A percentile compares a stretch with the other conserved stretches of the same genome.
Conservation (phyloP, 2,113 vertebrate genomes). For the Corythornis madagascariensis region DNA sequence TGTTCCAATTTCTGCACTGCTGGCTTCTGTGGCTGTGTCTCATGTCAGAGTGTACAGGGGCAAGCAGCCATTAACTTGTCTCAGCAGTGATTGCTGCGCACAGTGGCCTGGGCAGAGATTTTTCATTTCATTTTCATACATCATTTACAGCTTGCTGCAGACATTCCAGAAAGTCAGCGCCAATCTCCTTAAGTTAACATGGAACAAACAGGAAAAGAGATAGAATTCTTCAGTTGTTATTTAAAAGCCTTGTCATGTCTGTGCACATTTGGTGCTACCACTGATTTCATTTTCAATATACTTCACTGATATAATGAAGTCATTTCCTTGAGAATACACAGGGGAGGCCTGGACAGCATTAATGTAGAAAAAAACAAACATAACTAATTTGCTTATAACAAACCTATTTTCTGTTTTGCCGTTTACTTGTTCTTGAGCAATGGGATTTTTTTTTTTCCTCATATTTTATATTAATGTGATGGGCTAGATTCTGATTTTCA, state of each 20-base stretch:
- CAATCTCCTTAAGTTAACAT: constrained; percentile 56
- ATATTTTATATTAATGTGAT: background rate
- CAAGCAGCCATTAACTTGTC: constrained; percentile 41
- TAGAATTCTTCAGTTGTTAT: constrained; percentile 58
- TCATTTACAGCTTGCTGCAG: constrained; percentile 64
- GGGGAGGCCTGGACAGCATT: constrained; percentile 33
- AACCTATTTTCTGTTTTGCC: constrained; percentile 17
- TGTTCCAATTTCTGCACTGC: background rate
- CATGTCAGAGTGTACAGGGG: constrained; percentile 2
- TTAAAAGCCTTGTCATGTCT: constrained; percentile 69
- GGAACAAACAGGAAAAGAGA: constrained; percentile 65
- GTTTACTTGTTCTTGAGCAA: constrained; percentile 10
- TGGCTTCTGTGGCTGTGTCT: background rate
- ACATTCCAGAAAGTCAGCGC: constrained; percentile 61
- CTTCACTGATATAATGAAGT: constrained; percentile 47
- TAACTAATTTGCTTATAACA: constrained; percentile 46
- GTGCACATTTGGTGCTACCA: constrained; percentile 53
- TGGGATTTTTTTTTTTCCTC: background rate
- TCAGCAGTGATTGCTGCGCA: constrained; percentile 22
- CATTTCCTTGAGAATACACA: constrained; percentile 57
- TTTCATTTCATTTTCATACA: constrained; percentile 68
- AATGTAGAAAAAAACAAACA: constrained; percentile 41
- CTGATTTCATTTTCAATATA: constrained; percentile 67
- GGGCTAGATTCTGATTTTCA: background rate
- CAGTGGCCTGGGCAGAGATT: constrained; percentile 45